Conservation (phyloP, 2,888 invertebrate genomes). For the Brenthis daphne region DNA sequence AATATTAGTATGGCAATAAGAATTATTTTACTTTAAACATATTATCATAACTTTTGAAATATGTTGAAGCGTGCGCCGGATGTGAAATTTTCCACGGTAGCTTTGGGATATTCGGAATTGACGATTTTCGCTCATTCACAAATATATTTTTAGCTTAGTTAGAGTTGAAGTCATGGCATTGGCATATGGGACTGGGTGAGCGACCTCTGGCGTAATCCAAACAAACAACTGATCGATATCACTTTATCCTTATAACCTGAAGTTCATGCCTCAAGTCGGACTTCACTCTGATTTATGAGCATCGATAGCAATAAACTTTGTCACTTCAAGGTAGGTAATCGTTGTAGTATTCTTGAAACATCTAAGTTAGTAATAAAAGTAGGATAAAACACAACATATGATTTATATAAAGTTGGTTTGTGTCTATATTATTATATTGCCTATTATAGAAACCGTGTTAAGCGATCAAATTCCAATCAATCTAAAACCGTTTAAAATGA, state of each 20-base stretch:
- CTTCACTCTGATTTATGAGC: not conserved
- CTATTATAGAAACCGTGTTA: too few relatives aligned
- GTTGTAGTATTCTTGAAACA: not conserved
- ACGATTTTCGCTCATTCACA: constrained; percentile 54
- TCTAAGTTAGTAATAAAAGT: not conserved
- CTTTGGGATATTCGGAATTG: constrained; percentile 52
- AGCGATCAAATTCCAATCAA: too few relatives aligned
- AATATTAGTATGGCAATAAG: constrained; percentile 13
- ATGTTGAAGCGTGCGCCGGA: constrained; percentile 48
- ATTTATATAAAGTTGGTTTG: too few relatives aligned
- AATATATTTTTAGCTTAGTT: constrained; percentile 66
- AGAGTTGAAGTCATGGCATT: constrained; percentile 65
- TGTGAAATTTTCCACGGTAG: constrained; percentile 73
- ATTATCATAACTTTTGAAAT: constrained; percentile 8
- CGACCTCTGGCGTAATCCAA: constrained; percentile 67
- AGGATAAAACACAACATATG: too few relatives aligned
- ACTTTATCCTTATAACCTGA: constrained; percentile 33
- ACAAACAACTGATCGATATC: constrained; percentile 74
- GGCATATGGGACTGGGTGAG: constrained; percentile 62
- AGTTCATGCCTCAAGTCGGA: constrained; percentile 19
- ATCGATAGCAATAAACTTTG: constrained; percentile 3
- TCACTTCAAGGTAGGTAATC: constrained; percentile 1
- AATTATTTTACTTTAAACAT: constrained; percentile 26
- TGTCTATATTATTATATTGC: too few relatives aligned
- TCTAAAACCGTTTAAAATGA: too few relatives aligned